phyloP scores from a whole-genome alignment of 2,797 vertebrate genomes.

The Coreius guichenoti region DNA sequence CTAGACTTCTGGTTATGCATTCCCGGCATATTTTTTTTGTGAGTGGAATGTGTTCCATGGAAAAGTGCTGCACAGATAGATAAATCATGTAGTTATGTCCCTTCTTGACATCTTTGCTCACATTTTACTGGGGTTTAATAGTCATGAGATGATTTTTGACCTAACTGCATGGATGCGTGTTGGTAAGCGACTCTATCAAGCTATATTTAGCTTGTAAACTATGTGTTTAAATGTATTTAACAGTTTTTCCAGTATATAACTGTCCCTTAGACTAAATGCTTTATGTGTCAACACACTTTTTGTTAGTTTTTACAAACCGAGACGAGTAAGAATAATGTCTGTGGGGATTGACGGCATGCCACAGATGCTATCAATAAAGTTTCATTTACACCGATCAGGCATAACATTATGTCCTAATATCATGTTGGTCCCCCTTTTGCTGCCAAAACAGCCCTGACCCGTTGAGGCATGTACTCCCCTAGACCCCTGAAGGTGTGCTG shows the following conservation, averaged over 20 bases:
- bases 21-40: neutral
- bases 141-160: neutral
- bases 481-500: no score
- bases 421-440: no score
- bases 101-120: neutral
- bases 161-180: neutral
- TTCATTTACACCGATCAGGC: no score
- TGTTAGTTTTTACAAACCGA: neutral
- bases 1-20: neutral
- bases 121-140: neutral
- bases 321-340: neutral
- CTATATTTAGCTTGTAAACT: neutral
- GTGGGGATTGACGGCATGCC: neutral
- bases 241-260: neutral
- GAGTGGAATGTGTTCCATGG: neutral
- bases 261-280: neutral
- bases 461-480: no score
- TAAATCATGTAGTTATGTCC: neutral
- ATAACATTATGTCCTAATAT: no score
- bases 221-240: neutral
- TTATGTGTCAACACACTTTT: neutral
- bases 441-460: no score
- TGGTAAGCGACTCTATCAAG: neutral
- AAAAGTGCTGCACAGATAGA: slow-evolving; percentile 4
- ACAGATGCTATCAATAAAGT: neutral